phyloP scores from a whole-genome alignment of 2,888 invertebrate genomes.

The Fragum whitleyi region DNA sequence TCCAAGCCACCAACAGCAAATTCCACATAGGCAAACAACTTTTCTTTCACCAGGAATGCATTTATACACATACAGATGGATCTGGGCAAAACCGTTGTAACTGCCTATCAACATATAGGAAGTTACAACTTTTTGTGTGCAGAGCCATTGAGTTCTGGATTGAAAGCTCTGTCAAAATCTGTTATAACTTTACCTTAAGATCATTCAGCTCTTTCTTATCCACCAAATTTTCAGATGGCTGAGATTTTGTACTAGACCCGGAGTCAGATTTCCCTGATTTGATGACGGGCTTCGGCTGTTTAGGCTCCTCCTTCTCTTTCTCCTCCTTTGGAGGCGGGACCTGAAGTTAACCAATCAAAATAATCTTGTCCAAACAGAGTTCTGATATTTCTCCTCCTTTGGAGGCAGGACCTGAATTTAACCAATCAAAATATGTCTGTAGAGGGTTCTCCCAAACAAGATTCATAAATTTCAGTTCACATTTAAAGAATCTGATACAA shows the following conservation, averaged over 20 bases:
- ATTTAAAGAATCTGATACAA: too few relatives aligned
- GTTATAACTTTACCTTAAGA: conserved; percentile 64
- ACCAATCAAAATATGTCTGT: too few relatives aligned
- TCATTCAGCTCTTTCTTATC: conserved; percentile 76
- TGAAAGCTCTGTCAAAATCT: too few relatives aligned
- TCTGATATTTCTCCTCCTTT: background rate
- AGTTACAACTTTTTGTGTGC: too few relatives aligned
- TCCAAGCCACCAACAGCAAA: too few relatives aligned
- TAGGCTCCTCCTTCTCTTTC: conserved; percentile 41
- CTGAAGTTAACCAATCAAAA: conserved; percentile 23
- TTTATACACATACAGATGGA: too few relatives aligned
- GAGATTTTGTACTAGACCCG: conserved; percentile 68
- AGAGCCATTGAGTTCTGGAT: too few relatives aligned
- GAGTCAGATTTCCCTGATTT: conserved; percentile 71
- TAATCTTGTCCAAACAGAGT: background rate
- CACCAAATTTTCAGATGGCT: conserved; percentile 63
- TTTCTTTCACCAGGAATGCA: too few relatives aligned
- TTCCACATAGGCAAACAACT: too few relatives aligned
- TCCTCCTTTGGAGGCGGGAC: conserved; percentile 70
- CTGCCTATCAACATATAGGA: too few relatives aligned
- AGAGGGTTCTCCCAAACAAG: background rate
- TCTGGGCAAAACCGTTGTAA: too few relatives aligned
- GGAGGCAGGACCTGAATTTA: background rate
- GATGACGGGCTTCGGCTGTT: conserved; percentile 50
- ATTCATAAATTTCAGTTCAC: too few relatives aligned